Evolutionary conservation across 2,797 vertebrate species (phyloP).

Genomic region (Alcedo atthis): DNA sequence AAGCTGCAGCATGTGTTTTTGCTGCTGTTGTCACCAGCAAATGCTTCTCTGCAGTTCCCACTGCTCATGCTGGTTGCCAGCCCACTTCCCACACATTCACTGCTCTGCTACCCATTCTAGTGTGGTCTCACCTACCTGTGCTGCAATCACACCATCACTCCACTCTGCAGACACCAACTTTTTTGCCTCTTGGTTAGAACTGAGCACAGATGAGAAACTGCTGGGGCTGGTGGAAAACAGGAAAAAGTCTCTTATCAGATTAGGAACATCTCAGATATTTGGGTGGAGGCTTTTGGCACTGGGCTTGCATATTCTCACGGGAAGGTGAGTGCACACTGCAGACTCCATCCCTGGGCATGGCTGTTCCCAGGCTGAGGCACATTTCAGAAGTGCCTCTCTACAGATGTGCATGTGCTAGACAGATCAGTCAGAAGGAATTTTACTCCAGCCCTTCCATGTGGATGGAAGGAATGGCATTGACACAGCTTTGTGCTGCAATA

Average conservation of each 20-base stretch:
- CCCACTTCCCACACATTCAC: not conserved
- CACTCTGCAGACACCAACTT: not conserved
- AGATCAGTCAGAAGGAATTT: not conserved
- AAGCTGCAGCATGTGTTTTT: not conserved
- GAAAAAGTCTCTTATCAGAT: conserved; percentile 59
- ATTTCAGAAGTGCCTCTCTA: not conserved
- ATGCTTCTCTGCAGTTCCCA: not conserved
- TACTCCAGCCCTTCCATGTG: not conserved
- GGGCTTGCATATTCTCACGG: not conserved
- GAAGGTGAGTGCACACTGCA: not conserved
- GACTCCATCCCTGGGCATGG: not conserved
- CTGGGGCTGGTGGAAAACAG: conserved; percentile 42
- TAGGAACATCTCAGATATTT: conserved; percentile 40
- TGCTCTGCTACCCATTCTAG: not conserved
- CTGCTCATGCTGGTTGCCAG: not conserved
- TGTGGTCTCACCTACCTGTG: not conserved
- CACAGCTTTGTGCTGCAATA: not conserved
- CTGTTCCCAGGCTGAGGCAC: not conserved
- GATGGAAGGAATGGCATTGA: not conserved
- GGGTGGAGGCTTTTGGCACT: conserved; percentile 61
- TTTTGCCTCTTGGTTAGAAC: not conserved
- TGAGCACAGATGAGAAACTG: conserved; percentile 12
- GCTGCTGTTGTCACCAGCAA: not conserved
- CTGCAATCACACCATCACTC: not conserved
- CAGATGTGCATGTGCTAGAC: not conserved